A percentile compares a stretch with the other conserved stretches of the same genome.
Conservation (phyloP, 2,113 vertebrate species). For the Thoracochromis brauschi region DNA sequence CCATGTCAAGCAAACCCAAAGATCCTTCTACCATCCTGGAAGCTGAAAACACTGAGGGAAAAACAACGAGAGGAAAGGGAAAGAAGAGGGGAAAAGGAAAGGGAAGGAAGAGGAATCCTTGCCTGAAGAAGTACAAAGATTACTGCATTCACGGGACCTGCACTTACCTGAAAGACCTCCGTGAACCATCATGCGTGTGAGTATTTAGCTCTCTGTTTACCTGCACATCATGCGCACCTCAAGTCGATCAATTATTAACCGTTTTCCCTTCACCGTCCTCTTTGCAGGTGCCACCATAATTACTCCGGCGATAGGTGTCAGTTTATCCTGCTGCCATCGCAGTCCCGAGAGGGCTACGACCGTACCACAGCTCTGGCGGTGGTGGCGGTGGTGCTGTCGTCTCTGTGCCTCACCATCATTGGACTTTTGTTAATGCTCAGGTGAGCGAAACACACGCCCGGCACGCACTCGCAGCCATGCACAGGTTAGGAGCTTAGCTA, state of each 20-base stretch:
- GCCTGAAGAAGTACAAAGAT: conserved; percentile 87
- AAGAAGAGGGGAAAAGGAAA: conserved; percentile 80
- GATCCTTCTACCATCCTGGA: conserved; percentile 53
- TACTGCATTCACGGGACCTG: conserved; percentile 95
- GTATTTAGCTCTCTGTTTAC: conserved; percentile 44
- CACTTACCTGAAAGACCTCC: conserved; percentile 78
- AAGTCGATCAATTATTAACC: background rate
- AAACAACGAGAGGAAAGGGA: conserved; percentile 67
- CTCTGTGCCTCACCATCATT: conserved; percentile 87
- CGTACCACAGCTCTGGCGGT: conserved; percentile 87
- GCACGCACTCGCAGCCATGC: background rate
- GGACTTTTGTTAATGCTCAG: conserved; percentile 87
- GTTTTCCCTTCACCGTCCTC: background rate
- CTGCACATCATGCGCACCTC: no score
- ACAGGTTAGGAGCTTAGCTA: background rate
- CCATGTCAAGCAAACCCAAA: conserved; percentile 85
- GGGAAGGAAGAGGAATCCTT: conserved; percentile 91
- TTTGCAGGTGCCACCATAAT: conserved; percentile 72
- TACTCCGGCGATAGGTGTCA: conserved; percentile 89
- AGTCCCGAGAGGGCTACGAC: conserved; percentile 75
- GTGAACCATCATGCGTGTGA: conserved; percentile 84
- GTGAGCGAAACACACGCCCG: conserved; percentile 46
- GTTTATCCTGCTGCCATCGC: conserved; percentile 76
- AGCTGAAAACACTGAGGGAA: conserved; percentile 10
- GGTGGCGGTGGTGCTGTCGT: conserved; percentile 87